Evolutionary conservation across 2,797 vertebrate genomes (phyloP).

Genomic region (Columba guinea): DNA sequence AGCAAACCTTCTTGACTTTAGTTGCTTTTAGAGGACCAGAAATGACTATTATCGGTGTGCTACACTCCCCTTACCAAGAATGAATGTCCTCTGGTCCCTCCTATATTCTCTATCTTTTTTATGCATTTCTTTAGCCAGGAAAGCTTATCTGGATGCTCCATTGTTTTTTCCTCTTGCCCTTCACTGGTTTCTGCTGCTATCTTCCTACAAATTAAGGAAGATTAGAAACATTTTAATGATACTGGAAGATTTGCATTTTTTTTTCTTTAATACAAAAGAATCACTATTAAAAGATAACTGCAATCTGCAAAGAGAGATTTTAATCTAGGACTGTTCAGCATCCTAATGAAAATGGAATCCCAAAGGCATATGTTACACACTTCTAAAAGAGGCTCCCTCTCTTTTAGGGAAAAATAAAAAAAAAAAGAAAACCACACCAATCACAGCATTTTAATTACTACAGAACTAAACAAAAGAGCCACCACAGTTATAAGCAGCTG

Average conservation of each 20-base stretch:
- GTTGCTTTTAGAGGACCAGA: not conserved
- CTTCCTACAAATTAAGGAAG: not conserved
- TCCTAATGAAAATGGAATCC: constrained; percentile 6
- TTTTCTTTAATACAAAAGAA: not conserved
- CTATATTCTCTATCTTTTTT: not conserved
- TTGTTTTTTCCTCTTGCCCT: not conserved
- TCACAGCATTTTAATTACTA: not conserved
- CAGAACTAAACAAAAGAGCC: not conserved
- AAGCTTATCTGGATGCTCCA: not conserved
- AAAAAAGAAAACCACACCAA: not conserved
- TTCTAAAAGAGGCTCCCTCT: not conserved
- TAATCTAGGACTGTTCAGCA: not conserved
- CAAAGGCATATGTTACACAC: not conserved
- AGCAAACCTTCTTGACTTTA: not conserved
- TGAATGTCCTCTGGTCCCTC: not conserved
- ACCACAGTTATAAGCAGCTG: not conserved
- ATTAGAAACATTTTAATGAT: not conserved
- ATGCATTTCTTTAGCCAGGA: not conserved
- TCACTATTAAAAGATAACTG: not conserved
- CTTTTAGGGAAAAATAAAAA: not conserved
- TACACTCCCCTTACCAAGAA: not conserved
- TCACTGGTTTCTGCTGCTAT: not conserved
- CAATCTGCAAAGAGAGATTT: not conserved
- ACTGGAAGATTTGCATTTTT: not conserved
- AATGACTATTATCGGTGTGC: not conserved